A percentile compares a stretch with the other conserved stretches of the same genome.
Evolutionary conservation across 2,797 vertebrate genomes (phyloP).

Genomic region (Mus spretus): DNA sequence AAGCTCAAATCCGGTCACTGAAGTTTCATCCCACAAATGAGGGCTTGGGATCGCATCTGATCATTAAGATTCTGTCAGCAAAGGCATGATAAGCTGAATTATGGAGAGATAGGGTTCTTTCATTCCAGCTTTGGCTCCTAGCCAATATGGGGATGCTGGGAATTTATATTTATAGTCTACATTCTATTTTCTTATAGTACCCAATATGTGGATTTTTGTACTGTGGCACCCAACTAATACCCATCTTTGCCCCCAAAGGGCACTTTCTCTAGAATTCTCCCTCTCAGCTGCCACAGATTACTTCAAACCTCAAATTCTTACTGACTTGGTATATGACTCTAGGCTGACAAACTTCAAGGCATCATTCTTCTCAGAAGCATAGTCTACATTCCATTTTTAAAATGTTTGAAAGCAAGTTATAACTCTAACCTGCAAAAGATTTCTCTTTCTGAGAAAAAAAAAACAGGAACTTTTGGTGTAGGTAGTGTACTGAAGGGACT

Average conservation of each 20-base stretch:
- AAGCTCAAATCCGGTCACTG: constrained; percentile 25
- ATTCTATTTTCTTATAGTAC: neutral
- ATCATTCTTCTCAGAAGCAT: neutral
- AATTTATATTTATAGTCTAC: constrained; percentile 39
- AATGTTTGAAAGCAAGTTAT: neutral
- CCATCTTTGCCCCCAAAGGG: neutral
- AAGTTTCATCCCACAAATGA: constrained; percentile 56
- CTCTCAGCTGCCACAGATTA: neutral
- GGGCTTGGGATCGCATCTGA: constrained; percentile 25
- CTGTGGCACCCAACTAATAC: neutral
- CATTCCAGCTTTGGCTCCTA: constrained; percentile 70
- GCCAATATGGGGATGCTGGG: neutral
- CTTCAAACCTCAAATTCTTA: constrained; percentile 75
- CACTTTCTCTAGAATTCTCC: neutral
- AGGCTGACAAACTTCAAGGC: neutral
- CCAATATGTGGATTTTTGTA: neutral
- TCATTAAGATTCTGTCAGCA: constrained; percentile 69
- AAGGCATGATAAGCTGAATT: constrained; percentile 79
- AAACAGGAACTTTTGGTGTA: neutral
- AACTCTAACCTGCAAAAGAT: constrained; percentile 33
- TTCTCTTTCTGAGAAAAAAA: constrained; percentile 29
- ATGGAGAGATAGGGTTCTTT: constrained; percentile 80
- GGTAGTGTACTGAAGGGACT: constrained; percentile 18
- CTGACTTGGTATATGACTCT: neutral
- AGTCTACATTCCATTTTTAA: constrained; percentile 36